Evolutionary conservation across 2,797 vertebrate species (phyloP).

Genomic region (Craterocephalus amniculus): DNA sequence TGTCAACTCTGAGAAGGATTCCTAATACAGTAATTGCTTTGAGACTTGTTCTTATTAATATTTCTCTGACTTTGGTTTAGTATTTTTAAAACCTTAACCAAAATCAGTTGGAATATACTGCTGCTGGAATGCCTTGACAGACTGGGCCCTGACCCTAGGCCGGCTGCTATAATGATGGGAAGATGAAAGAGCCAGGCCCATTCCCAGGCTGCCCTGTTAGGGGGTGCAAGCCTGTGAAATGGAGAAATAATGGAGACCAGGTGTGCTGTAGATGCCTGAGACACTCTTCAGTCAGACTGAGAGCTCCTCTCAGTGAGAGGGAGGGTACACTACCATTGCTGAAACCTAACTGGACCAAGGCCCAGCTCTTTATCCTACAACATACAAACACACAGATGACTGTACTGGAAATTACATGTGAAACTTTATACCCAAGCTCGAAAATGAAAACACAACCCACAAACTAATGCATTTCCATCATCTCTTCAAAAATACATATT

Average conservation of each 20-base stretch:
- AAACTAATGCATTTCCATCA: not conserved
- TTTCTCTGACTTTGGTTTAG: constrained; percentile 72
- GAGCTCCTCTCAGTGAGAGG: constrained; percentile 77
- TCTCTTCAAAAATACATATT: constrained; percentile 14
- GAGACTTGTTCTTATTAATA: constrained; percentile 83
- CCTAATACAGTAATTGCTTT: constrained; percentile 84
- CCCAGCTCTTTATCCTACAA: constrained; percentile 14
- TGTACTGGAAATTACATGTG: not conserved
- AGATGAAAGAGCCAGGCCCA: constrained; percentile 87
- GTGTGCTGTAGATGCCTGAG: constrained; percentile 84
- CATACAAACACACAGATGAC: constrained; percentile 4
- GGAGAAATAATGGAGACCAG: constrained; percentile 91
- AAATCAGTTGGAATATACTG: constrained; percentile 85
- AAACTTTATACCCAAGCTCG: constrained; percentile 4
- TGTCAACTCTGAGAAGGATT: constrained; percentile 73
- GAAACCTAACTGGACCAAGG: constrained; percentile 28
- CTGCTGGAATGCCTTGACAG: constrained; percentile 84
- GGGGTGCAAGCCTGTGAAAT: constrained; percentile 86
- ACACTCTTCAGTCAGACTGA: constrained; percentile 79
- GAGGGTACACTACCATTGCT: constrained; percentile 67
- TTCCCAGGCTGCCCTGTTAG: constrained; percentile 87
- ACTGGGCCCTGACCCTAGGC: constrained; percentile 85
- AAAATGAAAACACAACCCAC: constrained; percentile 11
- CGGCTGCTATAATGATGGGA: constrained; percentile 85
- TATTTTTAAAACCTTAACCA: constrained; percentile 73